Evolutionary conservation across 1,140 invertebrate genomes (phyloP).

Genomic region (Brachionus koreanus): DNA sequence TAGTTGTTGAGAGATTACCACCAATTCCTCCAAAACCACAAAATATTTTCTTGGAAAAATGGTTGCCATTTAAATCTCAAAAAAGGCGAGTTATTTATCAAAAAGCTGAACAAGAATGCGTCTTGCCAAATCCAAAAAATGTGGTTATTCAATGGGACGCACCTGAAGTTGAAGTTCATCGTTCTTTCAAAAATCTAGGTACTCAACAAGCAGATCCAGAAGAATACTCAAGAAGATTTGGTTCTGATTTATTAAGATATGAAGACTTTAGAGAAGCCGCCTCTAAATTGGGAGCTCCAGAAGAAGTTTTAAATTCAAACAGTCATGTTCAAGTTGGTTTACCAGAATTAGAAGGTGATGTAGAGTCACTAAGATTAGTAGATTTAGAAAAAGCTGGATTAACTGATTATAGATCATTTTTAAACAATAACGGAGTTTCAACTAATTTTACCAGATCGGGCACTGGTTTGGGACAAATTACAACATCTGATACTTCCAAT

Average conservation of each 20-base stretch:
- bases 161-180: conserved; percentile 34
- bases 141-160: conserved; percentile 37
- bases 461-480: neutral
- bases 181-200: conserved; percentile 7
- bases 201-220: conserved; percentile 34
- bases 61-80: conserved; percentile 34
- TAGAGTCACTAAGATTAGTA: conserved; percentile 9
- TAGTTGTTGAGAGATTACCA: conserved; percentile 39
- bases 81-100: conserved; percentile 24
- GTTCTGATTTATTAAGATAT: neutral
- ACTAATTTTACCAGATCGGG: neutral
- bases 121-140: conserved; percentile 10
- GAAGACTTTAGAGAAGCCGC: conserved; percentile 1
- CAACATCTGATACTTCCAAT: neutral
- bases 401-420: neutral
- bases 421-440: neutral
- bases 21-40: conserved; percentile 30
- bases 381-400: conserved; percentile 19
- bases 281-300: neutral
- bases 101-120: neutral
- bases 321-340: neutral
- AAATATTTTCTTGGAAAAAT: conserved; percentile 38
- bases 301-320: neutral
- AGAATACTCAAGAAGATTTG: conserved; percentile 32
- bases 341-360: conserved; percentile 27